These are phyloP conservation scores for Hemiscyllium ocellatum DNA, from an alignment of 2,113 vertebrate genomes.

Conservation along the genomic window DNA sequence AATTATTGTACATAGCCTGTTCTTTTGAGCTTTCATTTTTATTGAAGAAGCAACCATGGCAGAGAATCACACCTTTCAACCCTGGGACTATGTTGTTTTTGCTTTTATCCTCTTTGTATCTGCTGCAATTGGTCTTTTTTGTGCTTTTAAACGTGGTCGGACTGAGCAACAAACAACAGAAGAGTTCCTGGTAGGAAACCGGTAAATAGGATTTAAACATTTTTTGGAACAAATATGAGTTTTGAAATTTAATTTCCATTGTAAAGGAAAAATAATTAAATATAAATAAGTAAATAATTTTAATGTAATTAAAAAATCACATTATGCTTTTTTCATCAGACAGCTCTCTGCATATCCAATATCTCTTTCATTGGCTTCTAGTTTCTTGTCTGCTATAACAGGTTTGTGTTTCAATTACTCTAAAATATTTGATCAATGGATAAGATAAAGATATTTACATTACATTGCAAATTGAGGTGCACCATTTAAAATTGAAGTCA, in stretches of 20 bases:
- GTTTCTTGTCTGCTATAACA: conserved; percentile 32
- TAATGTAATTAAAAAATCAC: background rate
- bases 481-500: background rate
- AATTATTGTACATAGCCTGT: background rate
- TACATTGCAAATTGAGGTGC: background rate
- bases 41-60: background rate
- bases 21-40: background rate
- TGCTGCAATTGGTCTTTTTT: conserved; percentile 18
- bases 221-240: background rate
- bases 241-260: background rate
- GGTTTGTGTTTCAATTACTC: background rate
- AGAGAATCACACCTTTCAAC: background rate
- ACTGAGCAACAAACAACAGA: background rate
- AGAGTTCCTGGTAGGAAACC: conserved; percentile 7
- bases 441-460: background rate
- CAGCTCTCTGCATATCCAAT: conserved; percentile 35
- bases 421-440: background rate
- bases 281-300: too few relatives aligned
- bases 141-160: conserved; percentile 7
- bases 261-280: background rate
- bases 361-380: conserved; percentile 29
- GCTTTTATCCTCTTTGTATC: background rate
- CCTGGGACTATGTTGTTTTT: conserved; percentile 34
- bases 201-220: background rate
- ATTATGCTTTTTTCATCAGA: background rate